These are phyloP conservation scores for Podiceps cristatus DNA, from an alignment of 2,113 vertebrate genomes.

Conservation along the genomic window DNA sequence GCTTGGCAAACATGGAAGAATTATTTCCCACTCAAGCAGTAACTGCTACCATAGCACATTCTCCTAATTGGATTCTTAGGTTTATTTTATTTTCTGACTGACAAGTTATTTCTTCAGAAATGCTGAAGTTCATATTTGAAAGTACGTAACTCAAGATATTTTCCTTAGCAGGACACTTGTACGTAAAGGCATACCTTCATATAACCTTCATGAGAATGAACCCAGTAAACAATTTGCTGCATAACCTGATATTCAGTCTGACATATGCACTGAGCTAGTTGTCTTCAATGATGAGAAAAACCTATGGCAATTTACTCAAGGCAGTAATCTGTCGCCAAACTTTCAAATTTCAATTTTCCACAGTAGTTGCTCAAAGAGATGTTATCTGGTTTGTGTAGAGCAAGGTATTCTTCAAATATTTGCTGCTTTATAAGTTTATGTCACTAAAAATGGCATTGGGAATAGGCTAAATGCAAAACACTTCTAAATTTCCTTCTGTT, in stretches of 20 bases:
- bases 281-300: neutral
- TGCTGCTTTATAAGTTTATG: neutral
- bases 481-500: neutral
- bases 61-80: slow-evolving; percentile 10
- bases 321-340: neutral
- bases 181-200: neutral
- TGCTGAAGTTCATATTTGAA: neutral
- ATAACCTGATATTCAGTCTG: neutral
- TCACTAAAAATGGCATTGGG: neutral
- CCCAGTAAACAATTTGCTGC: neutral
- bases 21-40: slow-evolving; percentile 21
- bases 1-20: slow-evolving; percentile 21
- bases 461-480: neutral
- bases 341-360: neutral
- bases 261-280: neutral
- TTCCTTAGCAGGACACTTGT: neutral
- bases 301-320: neutral
- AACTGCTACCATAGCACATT: neutral
- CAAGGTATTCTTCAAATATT: neutral
- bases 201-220: neutral
- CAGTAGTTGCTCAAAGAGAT: neutral
- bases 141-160: neutral
- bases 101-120: slow-evolving; percentile 1
- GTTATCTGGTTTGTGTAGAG: neutral
- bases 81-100: slow-evolving; percentile 7